Base-by-base conservation (phyloP, 2,113 vertebrate species). In the Calidris pygmaea region DNA sequence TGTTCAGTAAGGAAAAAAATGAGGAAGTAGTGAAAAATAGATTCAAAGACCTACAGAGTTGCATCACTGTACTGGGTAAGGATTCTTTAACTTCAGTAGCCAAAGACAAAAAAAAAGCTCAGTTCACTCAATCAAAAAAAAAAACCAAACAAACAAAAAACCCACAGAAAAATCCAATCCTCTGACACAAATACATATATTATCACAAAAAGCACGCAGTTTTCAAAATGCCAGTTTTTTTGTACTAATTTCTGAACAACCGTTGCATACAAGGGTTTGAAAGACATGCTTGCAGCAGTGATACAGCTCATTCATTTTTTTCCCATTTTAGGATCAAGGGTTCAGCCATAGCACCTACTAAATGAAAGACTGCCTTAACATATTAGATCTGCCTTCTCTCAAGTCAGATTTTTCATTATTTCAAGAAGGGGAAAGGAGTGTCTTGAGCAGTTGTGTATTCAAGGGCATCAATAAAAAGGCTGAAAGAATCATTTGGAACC, bases 401-500 rank as follows among this genome's bases (percentile, higher is more conserved):
- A 84, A 23, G 5, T 66, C 87, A 75, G 23, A 74, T 41, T 71
- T 71, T 76, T 87, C 56, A 62, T 68, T 87, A 95, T 53, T 77
- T 91, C 72, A 26, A 48, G 43, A 81, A 18, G 11, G 5, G 32
- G 32, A 70, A 87, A 26, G 37, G 45, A 74, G 35, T 63, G 14
- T 58, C 67, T 83, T 77, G 20, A 66, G 8, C 35, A 84, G 63
- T 86, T 85, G 21, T 92, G 24, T 90, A 67, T 93, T 76, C 80
- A 71, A 94, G 27, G n/a, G 7, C 53, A 16, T 62, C 9, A 85
- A 37, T 72, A 74, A 83, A 91, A 89, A 90, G 30, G 21, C 13
- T 93, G 37, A 58, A 81, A 89, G 22, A 94, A 68, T 70, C 32
- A 71, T n/a, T 53, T 92, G 32, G 18, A 97, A 91, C 50, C 80